Evolutionary conservation across 2,888 invertebrate species (phyloP).

Genomic region (Stenchaetothrips biformis): DNA sequence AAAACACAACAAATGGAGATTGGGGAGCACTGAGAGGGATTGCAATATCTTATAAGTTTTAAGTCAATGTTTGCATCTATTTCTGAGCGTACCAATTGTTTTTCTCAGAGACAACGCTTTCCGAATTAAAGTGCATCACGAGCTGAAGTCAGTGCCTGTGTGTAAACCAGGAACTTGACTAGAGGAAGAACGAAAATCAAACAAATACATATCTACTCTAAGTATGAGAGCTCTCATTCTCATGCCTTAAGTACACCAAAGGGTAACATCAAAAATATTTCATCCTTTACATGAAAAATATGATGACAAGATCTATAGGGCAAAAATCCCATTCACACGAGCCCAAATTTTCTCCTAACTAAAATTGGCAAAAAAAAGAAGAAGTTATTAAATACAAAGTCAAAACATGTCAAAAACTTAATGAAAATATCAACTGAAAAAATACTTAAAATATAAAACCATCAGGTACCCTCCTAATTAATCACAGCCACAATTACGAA

Average conservation of each 20-base stretch:
- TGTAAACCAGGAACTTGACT: background rate
- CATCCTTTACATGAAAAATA: background rate
- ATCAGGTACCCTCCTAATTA: background rate
- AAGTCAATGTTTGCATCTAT: background rate
- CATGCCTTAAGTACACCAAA: background rate
- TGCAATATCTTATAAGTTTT: too few relatives aligned
- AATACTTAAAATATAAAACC: background rate
- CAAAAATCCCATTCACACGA: background rate
- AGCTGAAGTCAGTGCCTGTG: background rate
- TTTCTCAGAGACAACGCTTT: background rate
- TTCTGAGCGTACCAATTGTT: background rate
- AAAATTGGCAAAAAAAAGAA: background rate
- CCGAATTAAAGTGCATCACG: background rate
- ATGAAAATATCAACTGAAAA: background rate
- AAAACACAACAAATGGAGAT: background rate
- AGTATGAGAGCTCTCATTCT: background rate
- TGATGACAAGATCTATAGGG: background rate
- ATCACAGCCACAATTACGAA: background rate
- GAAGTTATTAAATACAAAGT: background rate
- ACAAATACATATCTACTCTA: background rate
- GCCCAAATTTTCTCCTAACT: background rate
- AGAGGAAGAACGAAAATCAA: conserved; percentile 4
- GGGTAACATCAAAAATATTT: conserved; percentile 3
- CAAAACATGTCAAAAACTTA: conserved; percentile 6
- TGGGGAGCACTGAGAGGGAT: background rate